Evolutionary conservation across 1,140 invertebrate genomes (phyloP).

Genomic region (Hypsibius dujardini): DNA sequence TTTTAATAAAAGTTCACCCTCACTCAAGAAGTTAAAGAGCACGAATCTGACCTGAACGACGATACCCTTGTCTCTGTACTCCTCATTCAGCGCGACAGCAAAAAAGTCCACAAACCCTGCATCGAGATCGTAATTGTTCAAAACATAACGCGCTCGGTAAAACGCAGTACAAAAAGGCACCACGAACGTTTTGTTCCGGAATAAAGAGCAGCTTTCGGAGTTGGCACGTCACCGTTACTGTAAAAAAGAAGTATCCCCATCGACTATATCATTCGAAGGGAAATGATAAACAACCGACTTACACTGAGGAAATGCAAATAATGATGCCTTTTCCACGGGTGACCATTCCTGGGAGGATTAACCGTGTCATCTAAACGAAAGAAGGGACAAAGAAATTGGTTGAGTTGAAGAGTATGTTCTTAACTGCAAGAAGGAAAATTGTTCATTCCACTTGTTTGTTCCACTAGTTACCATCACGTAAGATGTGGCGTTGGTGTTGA

Average conservation of each 20-base stretch:
- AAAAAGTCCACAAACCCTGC: not conserved
- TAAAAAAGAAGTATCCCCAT: not conserved
- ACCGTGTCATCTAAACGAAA: not conserved
- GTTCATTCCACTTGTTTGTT: too few relatives aligned
- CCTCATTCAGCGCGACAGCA: not conserved
- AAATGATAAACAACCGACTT: not conserved
- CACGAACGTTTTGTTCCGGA: not conserved
- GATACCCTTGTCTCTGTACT: not conserved
- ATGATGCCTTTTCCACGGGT: conserved; percentile 9
- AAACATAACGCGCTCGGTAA: not conserved
- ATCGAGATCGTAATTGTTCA: not conserved
- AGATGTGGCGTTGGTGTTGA: conserved; percentile 6
- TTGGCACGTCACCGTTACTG: not conserved
- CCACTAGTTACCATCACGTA: not conserved
- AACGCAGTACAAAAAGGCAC: not conserved
- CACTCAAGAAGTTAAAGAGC: too few relatives aligned
- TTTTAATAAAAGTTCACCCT: too few relatives aligned
- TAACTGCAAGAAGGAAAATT: too few relatives aligned
- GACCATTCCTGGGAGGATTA: conserved; percentile 7
- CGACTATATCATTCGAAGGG: not conserved
- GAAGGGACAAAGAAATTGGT: not conserved
- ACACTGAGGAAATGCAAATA: conserved; percentile 9
- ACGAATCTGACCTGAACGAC: not conserved
- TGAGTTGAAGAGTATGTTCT: too few relatives aligned
- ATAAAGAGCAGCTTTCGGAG: conserved; percentile 4